These are phyloP conservation scores for Vireo altiloquus DNA, from an alignment of 2,113 vertebrate species.

Conservation along the genomic window DNA sequence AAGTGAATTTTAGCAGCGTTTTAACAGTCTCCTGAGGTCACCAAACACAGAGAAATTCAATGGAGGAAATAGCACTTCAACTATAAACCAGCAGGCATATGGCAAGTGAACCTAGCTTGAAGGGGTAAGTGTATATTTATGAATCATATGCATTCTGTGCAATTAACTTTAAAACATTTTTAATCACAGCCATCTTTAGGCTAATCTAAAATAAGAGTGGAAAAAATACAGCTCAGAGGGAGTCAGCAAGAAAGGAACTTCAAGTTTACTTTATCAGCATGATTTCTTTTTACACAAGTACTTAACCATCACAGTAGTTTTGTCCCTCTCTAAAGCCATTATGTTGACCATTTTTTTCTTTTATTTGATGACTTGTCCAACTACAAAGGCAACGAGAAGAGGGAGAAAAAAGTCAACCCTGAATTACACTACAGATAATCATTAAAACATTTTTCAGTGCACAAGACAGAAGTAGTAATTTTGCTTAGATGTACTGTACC, in stretches of 20 bases:
- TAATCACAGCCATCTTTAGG: not conserved
- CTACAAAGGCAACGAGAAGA: not conserved
- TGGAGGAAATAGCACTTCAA: not conserved
- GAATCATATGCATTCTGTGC: not conserved
- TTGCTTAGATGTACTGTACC: not conserved
- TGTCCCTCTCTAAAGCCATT: not conserved
- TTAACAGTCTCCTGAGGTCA: not conserved
- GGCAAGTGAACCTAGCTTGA: not conserved
- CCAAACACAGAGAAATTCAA: not conserved
- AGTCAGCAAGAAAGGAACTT: not conserved
- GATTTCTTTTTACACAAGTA: not conserved
- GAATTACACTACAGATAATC: not conserved
- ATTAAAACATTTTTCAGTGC: not conserved
- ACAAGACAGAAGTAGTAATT: not conserved
- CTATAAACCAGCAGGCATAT: not conserved
- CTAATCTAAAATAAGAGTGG: not conserved
- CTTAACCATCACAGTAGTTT: not conserved
- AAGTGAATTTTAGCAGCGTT: not conserved
- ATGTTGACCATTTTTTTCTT: not conserved
- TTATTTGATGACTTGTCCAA: not conserved
- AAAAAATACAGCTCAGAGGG: not conserved
- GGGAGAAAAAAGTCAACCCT: accelerated
- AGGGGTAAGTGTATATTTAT: not conserved
- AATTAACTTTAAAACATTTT: not conserved
- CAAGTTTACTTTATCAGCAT: not conserved